These are phyloP conservation scores for Petrocephalus sullivani DNA, from an alignment of 2,797 vertebrate genomes.

Conservation along the genomic window DNA sequence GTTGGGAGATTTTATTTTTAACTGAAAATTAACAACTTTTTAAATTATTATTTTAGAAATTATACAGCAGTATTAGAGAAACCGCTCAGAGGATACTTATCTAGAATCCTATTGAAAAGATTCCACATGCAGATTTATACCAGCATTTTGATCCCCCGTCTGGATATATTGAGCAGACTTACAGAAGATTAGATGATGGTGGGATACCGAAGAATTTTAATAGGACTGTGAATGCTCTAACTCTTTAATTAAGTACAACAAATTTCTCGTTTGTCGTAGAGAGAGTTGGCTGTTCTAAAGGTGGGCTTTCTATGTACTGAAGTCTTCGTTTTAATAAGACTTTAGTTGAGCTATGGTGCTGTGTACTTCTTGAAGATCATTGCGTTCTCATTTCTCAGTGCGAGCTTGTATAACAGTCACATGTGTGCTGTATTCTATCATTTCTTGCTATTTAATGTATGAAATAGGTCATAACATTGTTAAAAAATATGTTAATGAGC, in stretches of 20 bases:
- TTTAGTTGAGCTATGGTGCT: not conserved
- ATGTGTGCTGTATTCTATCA: conserved; percentile 48
- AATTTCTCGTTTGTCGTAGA: not conserved
- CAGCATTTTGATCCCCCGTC: not conserved
- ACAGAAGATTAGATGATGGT: not conserved
- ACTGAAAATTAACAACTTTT: not conserved
- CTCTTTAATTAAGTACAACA: not conserved
- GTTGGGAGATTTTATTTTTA: not conserved
- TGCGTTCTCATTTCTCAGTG: not conserved
- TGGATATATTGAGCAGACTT: not conserved
- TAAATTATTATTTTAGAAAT: not conserved
- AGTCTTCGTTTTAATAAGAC: not conserved
- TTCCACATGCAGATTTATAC: not conserved
- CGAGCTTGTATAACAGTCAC: conserved; percentile 32
- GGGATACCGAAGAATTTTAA: not conserved
- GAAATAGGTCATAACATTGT: not conserved
- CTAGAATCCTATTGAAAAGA: not conserved
- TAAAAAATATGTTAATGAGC: not conserved
- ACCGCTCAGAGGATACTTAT: not conserved
- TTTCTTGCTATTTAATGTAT: conserved; percentile 48
- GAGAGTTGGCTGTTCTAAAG: not conserved
- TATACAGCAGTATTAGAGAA: not conserved
- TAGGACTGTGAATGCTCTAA: not conserved
- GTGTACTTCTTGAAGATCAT: not conserved
- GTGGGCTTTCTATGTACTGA: not conserved